Base-by-base conservation (phyloP, 92 coral and sea anemone genomes). In the Micromussa lordhowensis region DNA sequence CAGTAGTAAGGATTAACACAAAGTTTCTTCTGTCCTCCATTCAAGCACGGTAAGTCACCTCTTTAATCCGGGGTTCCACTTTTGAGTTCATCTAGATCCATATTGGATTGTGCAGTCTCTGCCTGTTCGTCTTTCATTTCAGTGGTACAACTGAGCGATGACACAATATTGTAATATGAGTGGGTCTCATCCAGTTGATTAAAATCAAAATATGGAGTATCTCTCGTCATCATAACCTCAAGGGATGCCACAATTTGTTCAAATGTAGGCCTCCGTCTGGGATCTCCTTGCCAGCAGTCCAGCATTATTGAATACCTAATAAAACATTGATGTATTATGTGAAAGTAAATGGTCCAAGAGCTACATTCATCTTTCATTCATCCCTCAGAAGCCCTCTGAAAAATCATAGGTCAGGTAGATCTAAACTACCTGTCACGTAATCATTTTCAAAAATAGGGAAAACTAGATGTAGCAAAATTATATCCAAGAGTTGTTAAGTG, bases 171-270 rank as follows among this genome's bases (percentile, higher is more conserved):
- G 53, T 73, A 73, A 18, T 73, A 73, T 53, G 26, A 34, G 21
- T 73, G 78, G 78, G 78, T 16, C 24, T 73, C 78, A 38, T 32
- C 53, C 49, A 73, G 78, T 73, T 73, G 78, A 73, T 73, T 73
- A 73, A 73, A 73, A 35, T 73, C 49, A 38, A 73, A 32, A 34
- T 73, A 73, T 36, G 78, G 78, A 36, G 48, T 32, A 32, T 73
- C 78, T 73, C 49, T 73, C 78, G 38, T 18, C 78, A 73, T 73
- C 49, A 73, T 34, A 18, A 2, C 78, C 22, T 73, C 78, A 14
- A 73, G 78, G 35, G 40, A 73, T 32, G 14, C 51, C 49, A 73
- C 26, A 2, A 73, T 73, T 73, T 73, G 78, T 0, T 73, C 78
- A 73, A 73, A 73, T 73, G 78, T 35, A 22, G 78, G 78, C 19